Percentiles rank a stretch among this genome's conserved stretches.
phyloP scores from a whole-genome alignment of 1,140 invertebrate genomes.

The Ips typographus region DNA sequence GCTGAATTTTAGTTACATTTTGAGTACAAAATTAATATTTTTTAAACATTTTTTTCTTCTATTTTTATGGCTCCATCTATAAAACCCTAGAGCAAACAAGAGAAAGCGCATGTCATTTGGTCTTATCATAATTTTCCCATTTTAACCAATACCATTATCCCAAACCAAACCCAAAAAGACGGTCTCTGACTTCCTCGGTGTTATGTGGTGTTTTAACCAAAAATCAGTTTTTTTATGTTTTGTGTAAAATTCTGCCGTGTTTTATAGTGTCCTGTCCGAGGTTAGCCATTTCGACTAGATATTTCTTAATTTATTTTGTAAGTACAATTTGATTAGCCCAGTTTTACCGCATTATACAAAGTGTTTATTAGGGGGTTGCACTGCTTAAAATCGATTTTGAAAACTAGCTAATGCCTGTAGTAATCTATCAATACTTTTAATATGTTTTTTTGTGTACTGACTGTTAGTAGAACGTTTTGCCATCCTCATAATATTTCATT shows the following conservation, averaged over 20 bases:
- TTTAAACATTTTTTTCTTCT: too few species aligned
- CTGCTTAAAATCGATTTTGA: conserved; percentile 24
- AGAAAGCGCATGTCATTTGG: too few species aligned
- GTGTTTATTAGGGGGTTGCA: not conserved
- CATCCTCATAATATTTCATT: not conserved
- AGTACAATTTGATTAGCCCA: conserved; percentile 6
- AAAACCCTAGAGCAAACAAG: too few species aligned
- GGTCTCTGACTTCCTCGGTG: conserved; percentile 19
- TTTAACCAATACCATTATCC: too few species aligned
- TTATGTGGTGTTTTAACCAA: conserved; percentile 16
- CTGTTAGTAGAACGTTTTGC: conserved; percentile 1
- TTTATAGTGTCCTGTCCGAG: conserved; percentile 9
- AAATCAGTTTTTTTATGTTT: conserved; percentile 25
- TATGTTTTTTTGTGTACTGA: not conserved
- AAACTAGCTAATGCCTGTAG: not conserved
- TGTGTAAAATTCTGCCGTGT: conserved; percentile 19
- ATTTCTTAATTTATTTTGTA: conserved; percentile 13
- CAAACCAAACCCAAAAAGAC: not conserved
- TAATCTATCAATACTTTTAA: not conserved
- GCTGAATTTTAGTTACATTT: too few species aligned
- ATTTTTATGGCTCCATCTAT: too few species aligned
- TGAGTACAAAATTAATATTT: too few species aligned
- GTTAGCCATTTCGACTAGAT: conserved; percentile 5
- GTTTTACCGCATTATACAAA: not conserved
- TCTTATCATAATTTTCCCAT: too few species aligned